Percentiles rank a stretch among this genome's conserved stretches.
Evolutionary conservation across 2,888 invertebrate genomes (phyloP).

Genomic region (Synanthedon tipuliformis): DNA sequence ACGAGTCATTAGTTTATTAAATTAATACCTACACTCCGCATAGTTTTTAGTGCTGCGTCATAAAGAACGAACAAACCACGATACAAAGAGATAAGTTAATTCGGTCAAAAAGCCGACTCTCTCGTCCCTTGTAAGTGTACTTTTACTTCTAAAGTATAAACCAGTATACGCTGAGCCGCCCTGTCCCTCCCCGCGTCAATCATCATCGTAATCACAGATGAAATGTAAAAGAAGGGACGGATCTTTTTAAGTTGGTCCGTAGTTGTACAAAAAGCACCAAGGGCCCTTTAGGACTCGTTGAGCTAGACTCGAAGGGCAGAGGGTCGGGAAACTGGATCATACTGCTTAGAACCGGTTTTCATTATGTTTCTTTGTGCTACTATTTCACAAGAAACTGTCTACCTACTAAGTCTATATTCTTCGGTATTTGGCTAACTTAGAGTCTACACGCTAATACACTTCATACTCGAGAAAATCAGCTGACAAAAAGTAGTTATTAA

Average conservation of each 20-base stretch:
- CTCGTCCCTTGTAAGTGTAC: conserved; percentile 14
- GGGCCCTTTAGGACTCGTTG: conserved; percentile 47
- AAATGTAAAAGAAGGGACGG: not conserved
- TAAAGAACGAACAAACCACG: too few relatives aligned
- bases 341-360: not conserved
- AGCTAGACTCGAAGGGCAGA: conserved; percentile 57
- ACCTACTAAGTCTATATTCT: too few relatives aligned
- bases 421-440: too few relatives aligned
- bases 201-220: not conserved
- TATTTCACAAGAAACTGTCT: too few relatives aligned
- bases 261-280: conserved; percentile 46
- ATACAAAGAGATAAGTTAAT: not conserved
- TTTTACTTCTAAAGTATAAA: conserved; percentile 13
- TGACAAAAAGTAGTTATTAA: too few relatives aligned
- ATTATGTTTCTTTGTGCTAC: not conserved
- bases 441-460: too few relatives aligned
- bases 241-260: conserved; percentile 1
- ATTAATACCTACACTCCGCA: too few relatives aligned
- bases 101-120: not conserved
- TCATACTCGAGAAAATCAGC: too few relatives aligned
- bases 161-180: conserved; percentile 5
- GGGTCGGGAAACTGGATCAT: conserved; percentile 50
- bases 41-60: too few relatives aligned
- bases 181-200: not conserved
- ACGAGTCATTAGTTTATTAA: too few relatives aligned